A percentile compares a stretch with the other conserved stretches of the same genome.
These are phyloP conservation scores for Hippocampus guttulatus DNA, from an alignment of 2,113 vertebrate genomes.

Conservation along the genomic window DNA sequence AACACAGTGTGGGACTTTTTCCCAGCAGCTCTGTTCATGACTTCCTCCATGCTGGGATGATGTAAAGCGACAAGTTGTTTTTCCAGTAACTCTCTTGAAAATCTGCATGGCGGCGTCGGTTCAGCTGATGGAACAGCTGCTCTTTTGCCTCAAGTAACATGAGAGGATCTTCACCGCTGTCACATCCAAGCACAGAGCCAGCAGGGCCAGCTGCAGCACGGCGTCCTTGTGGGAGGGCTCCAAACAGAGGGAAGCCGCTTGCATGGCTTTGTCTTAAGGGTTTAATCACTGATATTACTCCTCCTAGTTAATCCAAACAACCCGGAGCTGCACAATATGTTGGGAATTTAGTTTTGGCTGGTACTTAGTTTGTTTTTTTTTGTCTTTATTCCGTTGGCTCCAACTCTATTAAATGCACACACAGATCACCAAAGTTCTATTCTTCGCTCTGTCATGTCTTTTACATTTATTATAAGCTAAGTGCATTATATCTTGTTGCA, in stretches of 20 bases:
- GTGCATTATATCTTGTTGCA: neutral
- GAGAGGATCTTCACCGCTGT: neutral
- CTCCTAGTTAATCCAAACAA: neutral
- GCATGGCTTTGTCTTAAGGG: neutral
- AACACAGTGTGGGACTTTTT: slow-evolving; percentile 7
- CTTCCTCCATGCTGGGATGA: neutral
- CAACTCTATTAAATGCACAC: neutral
- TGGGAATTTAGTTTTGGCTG: neutral
- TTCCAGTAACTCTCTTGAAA: neutral
- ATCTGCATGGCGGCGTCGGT: neutral
- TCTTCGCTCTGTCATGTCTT: neutral
- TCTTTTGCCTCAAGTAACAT: neutral
- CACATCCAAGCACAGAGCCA: neutral
- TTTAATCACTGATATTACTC: neutral
- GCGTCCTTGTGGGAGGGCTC: neutral
- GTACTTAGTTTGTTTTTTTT: neutral
- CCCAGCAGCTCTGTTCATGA: slow-evolving; percentile 3
- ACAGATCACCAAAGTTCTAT: neutral
- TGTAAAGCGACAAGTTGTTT: slow-evolving; percentile 16
- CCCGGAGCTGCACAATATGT: neutral
- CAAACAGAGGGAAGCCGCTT: slow-evolving; percentile 8
- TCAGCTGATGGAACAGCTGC: slow-evolving; percentile 4
- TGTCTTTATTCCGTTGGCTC: neutral
- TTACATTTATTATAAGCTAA: neutral
- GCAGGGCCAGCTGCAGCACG: neutral